Evolutionary conservation across 2,797 vertebrate genomes (phyloP).

Genomic region (Argyrosomus regius): DNA sequence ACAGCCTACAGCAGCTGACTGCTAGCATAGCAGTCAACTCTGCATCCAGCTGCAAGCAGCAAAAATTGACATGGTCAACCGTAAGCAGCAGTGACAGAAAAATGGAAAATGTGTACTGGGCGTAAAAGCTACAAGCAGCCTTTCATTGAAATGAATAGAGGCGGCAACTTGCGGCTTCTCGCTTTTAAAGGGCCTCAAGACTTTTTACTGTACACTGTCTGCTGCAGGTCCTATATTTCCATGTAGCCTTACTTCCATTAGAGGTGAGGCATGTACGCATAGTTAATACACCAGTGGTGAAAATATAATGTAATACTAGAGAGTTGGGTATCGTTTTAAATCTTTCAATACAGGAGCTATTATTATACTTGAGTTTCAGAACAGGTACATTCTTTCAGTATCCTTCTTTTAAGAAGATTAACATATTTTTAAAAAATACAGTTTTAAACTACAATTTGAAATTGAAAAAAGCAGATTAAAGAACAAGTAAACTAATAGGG

Average conservation of each 20-base stretch:
- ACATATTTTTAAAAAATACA: background rate
- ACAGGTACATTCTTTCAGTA: background rate
- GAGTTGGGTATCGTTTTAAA: background rate
- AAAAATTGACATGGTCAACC: constrained; percentile 27
- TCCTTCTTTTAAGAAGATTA: background rate
- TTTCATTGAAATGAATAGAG: constrained; percentile 18
- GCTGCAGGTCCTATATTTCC: constrained; percentile 2
- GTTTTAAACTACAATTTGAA: background rate
- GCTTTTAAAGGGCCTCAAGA: constrained; percentile 11
- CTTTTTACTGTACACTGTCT: background rate
- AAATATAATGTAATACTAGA: background rate
- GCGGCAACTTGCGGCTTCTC: constrained; percentile 7
- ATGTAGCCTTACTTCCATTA: constrained; percentile 3
- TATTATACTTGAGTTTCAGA: background rate
- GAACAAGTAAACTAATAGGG: background rate
- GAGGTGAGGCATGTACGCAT: constrained; percentile 15
- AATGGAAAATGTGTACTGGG: constrained; percentile 12
- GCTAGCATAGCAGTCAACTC: constrained; percentile 4
- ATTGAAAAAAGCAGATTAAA: background rate
- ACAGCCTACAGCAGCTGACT: constrained; percentile 11
- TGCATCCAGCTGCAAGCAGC: constrained; percentile 23
- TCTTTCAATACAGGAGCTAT: background rate
- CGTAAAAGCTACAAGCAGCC: constrained; percentile 6
- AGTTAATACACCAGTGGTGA: constrained; percentile 10
- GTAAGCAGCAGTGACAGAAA: constrained; percentile 30